These are phyloP conservation scores for Tipula lateralis DNA, from an alignment of 2,888 invertebrate species.

Conservation along the genomic window DNA sequence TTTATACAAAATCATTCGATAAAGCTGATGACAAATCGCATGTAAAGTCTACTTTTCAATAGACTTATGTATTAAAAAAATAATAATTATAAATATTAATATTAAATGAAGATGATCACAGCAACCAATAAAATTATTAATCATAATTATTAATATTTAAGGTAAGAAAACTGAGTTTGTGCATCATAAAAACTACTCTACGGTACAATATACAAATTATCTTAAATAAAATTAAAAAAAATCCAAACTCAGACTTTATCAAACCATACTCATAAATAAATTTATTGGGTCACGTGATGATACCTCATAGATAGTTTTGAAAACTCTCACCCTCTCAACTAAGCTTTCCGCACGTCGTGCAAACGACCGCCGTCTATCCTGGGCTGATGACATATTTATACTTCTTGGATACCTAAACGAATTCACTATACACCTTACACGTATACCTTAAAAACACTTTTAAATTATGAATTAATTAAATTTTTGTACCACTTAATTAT, in stretches of 20 bases:
- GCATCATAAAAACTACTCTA: background rate
- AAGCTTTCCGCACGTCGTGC: conserved; percentile 49
- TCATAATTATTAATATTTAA: background rate
- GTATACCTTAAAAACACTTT: too few relatives aligned
- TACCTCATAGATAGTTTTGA: conserved; percentile 50
- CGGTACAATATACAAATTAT: background rate
- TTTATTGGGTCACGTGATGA: conserved; percentile 37
- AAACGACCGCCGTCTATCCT: conserved; percentile 46
- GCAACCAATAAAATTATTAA: conserved; percentile 11
- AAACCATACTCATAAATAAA: background rate
- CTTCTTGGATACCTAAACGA: background rate
- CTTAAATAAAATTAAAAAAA: background rate
- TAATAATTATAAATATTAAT: background rate
- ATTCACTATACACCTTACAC: too few relatives aligned
- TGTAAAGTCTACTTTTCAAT: background rate
- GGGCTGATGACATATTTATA: conserved; percentile 41
- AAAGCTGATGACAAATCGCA: background rate
- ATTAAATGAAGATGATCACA: conserved; percentile 9
- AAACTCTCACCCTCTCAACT: conserved; percentile 50
- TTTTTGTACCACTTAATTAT: background rate
- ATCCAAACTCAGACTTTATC: background rate
- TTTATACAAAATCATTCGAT: background rate
- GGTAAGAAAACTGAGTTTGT: conserved; percentile 24
- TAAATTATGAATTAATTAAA: too few relatives aligned
- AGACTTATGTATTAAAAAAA: too few relatives aligned